Evolutionary conservation across 2,888 invertebrate species (phyloP).

Genomic region (Sminthurinus aureus): DNA sequence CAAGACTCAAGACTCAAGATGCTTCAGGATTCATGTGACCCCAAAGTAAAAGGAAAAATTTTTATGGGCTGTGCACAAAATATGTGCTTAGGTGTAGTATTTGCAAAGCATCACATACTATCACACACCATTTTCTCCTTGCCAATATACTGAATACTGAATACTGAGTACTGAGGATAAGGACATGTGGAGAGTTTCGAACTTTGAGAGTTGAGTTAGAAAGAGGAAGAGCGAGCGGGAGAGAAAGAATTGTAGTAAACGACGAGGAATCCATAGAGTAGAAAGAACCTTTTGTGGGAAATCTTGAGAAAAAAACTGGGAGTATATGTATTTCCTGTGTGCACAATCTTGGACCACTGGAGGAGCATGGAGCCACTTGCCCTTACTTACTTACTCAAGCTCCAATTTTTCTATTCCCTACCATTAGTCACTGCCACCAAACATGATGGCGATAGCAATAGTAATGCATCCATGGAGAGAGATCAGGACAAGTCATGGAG

Average conservation of each 20-base stretch:
- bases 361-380: conserved; percentile 11
- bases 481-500: conserved; percentile 1
- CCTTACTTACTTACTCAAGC: neutral
- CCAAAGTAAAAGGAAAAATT: too few species aligned
- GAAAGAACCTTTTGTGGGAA: too few species aligned
- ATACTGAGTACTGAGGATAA: too few species aligned
- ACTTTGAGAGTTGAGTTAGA: neutral
- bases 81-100: too few species aligned
- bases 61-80: too few species aligned
- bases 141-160: too few species aligned
- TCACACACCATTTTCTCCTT: too few species aligned
- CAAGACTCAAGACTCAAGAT: too few species aligned
- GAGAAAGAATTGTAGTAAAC: neutral
- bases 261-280: too few species aligned
- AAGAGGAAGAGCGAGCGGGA: neutral
- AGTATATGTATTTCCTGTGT: neutral
- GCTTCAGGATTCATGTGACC: too few species aligned
- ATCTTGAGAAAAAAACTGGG: neutral
- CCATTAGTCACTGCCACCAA: conserved; percentile 36
- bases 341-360: neutral
- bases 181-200: too few species aligned
- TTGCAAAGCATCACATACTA: too few species aligned
- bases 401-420: conserved; percentile 26
- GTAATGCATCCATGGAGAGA: conserved; percentile 31
- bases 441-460: conserved; percentile 30